phyloP scores from a whole-genome alignment of 2,113 vertebrate genomes.

The Litocranius walleri region DNA sequence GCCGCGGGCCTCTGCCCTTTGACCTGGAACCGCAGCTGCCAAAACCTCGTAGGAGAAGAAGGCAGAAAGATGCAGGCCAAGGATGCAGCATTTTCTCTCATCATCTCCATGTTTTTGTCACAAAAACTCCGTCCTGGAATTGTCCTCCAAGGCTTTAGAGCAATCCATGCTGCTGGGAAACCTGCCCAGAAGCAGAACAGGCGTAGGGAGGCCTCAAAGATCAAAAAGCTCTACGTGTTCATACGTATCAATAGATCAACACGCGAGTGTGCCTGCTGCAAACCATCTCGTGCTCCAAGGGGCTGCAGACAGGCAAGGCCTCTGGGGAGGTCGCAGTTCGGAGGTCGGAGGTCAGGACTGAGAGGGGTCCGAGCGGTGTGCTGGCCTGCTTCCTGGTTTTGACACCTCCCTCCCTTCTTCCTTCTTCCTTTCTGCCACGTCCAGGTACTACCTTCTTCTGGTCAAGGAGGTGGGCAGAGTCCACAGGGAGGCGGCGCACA shows the following conservation, averaged over 20 bases:
- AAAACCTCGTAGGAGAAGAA: background rate
- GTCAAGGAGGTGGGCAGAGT: background rate
- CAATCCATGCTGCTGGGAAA: fast-evolving
- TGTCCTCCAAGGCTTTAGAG: background rate
- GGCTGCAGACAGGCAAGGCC: background rate
- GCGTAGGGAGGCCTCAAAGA: fast-evolving
- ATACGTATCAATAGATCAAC: background rate
- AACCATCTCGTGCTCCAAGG: background rate
- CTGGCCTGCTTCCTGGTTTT: background rate
- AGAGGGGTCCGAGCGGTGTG: background rate
- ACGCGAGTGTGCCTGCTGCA: fast-evolving
- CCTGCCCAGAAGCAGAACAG: background rate
- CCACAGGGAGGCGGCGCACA: fast-evolving
- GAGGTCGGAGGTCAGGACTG: background rate
- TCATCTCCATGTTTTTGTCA: fast-evolving
- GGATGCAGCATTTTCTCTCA: fast-evolving
- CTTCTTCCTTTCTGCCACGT: background rate
- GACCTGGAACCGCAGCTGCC: fast-evolving
- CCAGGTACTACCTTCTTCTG: fast-evolving
- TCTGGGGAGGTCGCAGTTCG: background rate
- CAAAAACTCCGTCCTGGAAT: fast-evolving
- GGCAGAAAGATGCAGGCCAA: fast-evolving
- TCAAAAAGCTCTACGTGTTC: background rate
- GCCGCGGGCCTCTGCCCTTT: fast-evolving
- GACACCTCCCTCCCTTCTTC: background rate